A percentile compares a stretch with the other conserved stretches of the same genome.
Evolutionary conservation across 30 jellyfish, hydroid and myxozoan species (phyloP).

Genomic region (Haliclystus octoradiatus): DNA sequence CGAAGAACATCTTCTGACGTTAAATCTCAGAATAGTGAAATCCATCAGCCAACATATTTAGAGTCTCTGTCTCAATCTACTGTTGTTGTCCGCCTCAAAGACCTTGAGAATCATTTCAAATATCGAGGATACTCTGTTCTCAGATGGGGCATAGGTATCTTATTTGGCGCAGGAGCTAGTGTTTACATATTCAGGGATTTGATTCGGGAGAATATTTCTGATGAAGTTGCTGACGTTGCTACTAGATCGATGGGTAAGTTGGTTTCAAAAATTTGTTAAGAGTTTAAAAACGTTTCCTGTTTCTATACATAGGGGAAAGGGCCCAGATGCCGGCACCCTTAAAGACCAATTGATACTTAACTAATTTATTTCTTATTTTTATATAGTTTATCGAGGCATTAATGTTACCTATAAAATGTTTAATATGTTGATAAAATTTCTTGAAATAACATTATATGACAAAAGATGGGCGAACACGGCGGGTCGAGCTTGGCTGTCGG

Average conservation of each 20-base stretch:
- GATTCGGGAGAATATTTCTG: conserved; percentile 60
- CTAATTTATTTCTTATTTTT: too few species aligned
- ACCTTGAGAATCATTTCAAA: conserved; percentile 50
- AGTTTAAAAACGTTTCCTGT: background rate
- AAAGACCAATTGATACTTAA: too few species aligned
- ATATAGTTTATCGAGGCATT: too few species aligned
- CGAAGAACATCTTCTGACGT: too few species aligned
- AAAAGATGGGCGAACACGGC: too few species aligned
- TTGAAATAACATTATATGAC: too few species aligned
- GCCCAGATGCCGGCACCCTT: too few species aligned
- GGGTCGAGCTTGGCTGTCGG: too few species aligned
- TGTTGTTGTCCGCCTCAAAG: conserved; percentile 50
- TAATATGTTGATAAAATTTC: too few species aligned
- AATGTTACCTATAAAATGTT: too few species aligned
- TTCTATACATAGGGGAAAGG: too few species aligned
- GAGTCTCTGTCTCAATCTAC: conserved; percentile 28
- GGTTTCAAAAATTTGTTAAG: background rate
- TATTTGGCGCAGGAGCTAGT: conserved; percentile 33
- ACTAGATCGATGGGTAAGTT: conserved; percentile 68
- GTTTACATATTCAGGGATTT: conserved; percentile 77
- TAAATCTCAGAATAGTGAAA: too few species aligned
- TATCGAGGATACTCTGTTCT: conserved; percentile 42
- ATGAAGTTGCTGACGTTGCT: conserved; percentile 92
- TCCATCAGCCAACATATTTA: background rate
- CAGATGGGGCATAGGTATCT: conserved; percentile 33